These are phyloP conservation scores for Muraenolepis orangiensis DNA, from an alignment of 2,797 vertebrate species.

Conservation along the genomic window DNA sequence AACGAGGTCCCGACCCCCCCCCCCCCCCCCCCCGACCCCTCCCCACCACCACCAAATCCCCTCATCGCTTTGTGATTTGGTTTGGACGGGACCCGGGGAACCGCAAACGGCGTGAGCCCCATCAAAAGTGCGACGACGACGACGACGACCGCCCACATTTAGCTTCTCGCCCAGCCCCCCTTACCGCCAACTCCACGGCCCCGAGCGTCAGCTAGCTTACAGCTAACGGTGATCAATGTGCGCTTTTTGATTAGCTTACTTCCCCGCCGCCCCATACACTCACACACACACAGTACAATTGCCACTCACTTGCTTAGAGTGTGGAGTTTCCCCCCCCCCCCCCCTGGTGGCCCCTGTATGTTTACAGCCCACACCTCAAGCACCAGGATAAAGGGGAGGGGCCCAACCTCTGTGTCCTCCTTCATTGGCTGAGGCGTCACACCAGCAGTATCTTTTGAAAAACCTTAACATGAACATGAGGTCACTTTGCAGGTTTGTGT, in stretches of 20 bases:
- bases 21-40: no score
- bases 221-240: neutral
- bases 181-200: neutral
- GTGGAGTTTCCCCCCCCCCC: neutral
- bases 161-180: neutral
- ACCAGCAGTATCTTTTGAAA: conserved; percentile 1
- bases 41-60: no score
- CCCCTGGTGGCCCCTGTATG: neutral
- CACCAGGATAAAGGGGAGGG: no score
- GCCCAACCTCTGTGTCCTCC: no score
- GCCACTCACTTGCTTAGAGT: neutral
- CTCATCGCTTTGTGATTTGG: no score
- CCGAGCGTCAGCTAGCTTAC: neutral
- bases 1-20: no score
- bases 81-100: no score
- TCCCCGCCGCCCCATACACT: no score
- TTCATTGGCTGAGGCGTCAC: neutral
- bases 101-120: no score
- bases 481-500: neutral
- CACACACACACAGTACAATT: neutral
- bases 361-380: neutral
- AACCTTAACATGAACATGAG: neutral
- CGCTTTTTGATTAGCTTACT: neutral
- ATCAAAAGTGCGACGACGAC: neutral
- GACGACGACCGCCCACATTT: neutral